Evolutionary conservation across 1,140 invertebrate species (phyloP), one percentile per base, ranked within the genome.

Genomic region (Philotrypesis tridentata): DNA sequence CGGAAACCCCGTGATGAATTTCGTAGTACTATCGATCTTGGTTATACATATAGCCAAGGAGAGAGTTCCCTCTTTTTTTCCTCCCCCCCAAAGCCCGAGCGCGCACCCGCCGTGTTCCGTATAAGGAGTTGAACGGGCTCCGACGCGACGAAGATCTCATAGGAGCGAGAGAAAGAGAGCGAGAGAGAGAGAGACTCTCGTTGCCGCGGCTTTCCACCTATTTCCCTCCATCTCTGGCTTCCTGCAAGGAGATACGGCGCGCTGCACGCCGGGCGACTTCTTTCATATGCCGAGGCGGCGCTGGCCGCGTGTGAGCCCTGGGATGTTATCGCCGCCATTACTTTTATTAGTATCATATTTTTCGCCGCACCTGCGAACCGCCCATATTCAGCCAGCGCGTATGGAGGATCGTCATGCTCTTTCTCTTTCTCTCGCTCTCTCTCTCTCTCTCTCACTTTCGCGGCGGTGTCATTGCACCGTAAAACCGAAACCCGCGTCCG

Each of bases 261-360:
- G n/a, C n/a, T n/a, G n/a, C n/a, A n/a, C n/a, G n/a, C n/a, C 76
- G 37, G 72, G 27, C 33, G 77, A 40, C 73, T 84, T 68, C 75
- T 84, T 86, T 86, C 82, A 84, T 84, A 85, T 84, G 83, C 82
- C 81, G 67, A 29, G 80, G 72, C 37, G 33, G 33, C 33, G 33
- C 4, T 37, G 33, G 60, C 33, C 37, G 55, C 75, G 31, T 17
- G 61, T 23, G 77, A 77, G 31, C 72, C 25, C 76, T 27, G 31
- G 76, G 82, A 70, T 85, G 85, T 86, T 87, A 87, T 84, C 82
- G 84, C 86, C 71, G 75, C 86, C 86, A 87, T 89, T 89, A 89
- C 84, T 89, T 89, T 89, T 89, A 88, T 88, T 88, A 88, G 86
- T 84, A 84, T 84, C 87, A 87, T 88, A 88, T 88, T 88, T 89